A percentile compares a stretch with the other conserved stretches of the same genome.
Conservation (phyloP, 2,888 invertebrate species). For the Nemapogon koenigi region DNA sequence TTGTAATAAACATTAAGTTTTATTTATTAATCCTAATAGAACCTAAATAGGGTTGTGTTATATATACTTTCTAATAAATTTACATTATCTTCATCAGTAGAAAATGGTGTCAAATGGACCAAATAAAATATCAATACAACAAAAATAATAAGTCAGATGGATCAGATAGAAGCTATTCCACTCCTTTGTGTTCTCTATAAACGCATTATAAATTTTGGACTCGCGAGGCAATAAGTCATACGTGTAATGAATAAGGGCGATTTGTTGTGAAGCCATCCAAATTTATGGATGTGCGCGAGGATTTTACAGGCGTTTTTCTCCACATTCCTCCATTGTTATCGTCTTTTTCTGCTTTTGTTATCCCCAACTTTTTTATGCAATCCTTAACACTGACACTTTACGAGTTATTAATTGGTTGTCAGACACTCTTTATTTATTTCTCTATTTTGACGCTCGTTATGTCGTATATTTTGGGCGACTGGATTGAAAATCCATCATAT, state of each 20-base stretch:
- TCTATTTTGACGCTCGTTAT: slow-evolving; percentile 56
- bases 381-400: slow-evolving; percentile 59
- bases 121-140: too few relatives aligned
- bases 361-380: slow-evolving; percentile 42
- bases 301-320: slow-evolving; percentile 59
- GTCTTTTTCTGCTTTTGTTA: slow-evolving; percentile 55
- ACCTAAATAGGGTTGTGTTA: too few relatives aligned
- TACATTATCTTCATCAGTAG: too few relatives aligned
- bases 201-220: slow-evolving; percentile 50
- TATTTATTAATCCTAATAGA: too few relatives aligned
- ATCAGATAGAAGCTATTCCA: slow-evolving; percentile 27
- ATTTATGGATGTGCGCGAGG: slow-evolving; percentile 59
- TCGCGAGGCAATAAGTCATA: slow-evolving; percentile 54
- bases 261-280: slow-evolving; percentile 63
- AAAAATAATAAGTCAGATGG: too few relatives aligned
- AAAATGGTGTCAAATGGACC: too few relatives aligned
- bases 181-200: slow-evolving; percentile 45
- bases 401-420: slow-evolving; percentile 67
- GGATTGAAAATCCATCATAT: slow-evolving; percentile 67
- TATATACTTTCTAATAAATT: too few relatives aligned
- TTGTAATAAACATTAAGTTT: too few relatives aligned
- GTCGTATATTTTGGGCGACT: slow-evolving; percentile 44
- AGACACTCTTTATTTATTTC: slow-evolving; percentile 55
- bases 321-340: slow-evolving; percentile 54
- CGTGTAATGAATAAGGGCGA: slow-evolving; percentile 64